Conservation (phyloP, 2,113 vertebrate species). For the Bufo bufo region DNA sequence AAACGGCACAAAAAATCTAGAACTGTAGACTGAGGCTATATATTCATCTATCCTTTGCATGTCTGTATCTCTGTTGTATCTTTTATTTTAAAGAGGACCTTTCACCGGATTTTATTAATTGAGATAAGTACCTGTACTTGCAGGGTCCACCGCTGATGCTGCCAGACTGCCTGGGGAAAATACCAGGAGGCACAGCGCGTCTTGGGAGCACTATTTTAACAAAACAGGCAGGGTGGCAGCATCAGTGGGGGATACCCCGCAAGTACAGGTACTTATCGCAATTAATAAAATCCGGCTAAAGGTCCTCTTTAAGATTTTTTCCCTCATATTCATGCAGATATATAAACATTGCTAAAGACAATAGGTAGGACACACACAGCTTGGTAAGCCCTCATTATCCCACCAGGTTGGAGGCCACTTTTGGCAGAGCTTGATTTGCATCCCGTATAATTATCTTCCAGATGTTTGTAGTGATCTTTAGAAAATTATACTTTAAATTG, state of each 20-base stretch:
- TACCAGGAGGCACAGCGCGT: too few species aligned
- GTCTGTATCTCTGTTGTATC: background rate
- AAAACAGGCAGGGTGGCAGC: too few species aligned
- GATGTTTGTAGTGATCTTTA: slow-evolving; percentile 13
- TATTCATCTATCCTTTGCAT: background rate
- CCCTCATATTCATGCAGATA: background rate
- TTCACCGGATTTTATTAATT: too few species aligned
- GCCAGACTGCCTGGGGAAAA: too few species aligned
- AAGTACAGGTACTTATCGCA: too few species aligned
- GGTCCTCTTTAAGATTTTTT: background rate
- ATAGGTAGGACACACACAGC: background rate
- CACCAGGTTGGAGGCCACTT: slow-evolving; percentile 13
- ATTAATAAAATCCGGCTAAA: too few species aligned
- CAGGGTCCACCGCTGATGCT: too few species aligned
- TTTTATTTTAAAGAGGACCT: too few species aligned
- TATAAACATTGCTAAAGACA: background rate
- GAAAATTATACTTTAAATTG: background rate
- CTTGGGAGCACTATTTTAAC: too few species aligned
- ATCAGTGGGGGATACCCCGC: too few species aligned
- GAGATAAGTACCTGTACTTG: too few species aligned
- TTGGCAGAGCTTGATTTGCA: slow-evolving; percentile 26
- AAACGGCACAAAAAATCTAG: background rate
- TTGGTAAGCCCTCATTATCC: slow-evolving; percentile 7
- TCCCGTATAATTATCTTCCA: slow-evolving; percentile 24
- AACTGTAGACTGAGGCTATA: background rate